Evolutionary conservation across 2,888 invertebrate genomes (phyloP).

Genomic region (Heteropelma amictum): DNA sequence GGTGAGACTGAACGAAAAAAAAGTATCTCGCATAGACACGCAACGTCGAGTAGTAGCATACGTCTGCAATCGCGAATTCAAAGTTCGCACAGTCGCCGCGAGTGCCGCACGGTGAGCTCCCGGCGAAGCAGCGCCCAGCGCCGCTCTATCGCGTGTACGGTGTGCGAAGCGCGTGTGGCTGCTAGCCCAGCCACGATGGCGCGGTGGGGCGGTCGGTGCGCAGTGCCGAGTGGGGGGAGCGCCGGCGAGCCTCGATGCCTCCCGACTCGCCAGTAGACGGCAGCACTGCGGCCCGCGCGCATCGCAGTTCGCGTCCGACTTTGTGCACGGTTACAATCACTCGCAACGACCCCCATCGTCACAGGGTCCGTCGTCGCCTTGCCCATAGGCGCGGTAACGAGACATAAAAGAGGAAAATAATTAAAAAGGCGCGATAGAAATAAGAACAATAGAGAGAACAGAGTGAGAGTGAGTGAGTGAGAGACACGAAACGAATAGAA

Average conservation of each 20-base stretch:
- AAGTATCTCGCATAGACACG: not conserved
- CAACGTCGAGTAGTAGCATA: conserved; percentile 29
- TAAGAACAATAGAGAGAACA: too few relatives aligned
- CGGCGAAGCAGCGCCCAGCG: conserved; percentile 39
- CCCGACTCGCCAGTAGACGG: conserved; percentile 74
- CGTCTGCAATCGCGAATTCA: conserved; percentile 44
- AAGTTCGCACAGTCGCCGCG: not conserved
- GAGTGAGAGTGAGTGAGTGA: too few relatives aligned
- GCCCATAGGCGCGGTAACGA: conserved; percentile 25
- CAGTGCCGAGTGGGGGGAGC: conserved; percentile 74
- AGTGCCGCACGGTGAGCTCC: conserved; percentile 48
- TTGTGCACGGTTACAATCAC: conserved; percentile 46
- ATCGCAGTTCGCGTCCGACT: conserved; percentile 71
- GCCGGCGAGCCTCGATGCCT: conserved; percentile 63
- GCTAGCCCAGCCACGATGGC: conserved; percentile 41
- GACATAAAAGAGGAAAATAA: not conserved
- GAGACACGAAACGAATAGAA: conserved; percentile 18
- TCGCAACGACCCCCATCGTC: conserved; percentile 28
- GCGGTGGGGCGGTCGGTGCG: conserved; percentile 73
- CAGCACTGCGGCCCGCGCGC: conserved; percentile 77
- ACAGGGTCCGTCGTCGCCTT: conserved; percentile 30
- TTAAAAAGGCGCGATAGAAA: too few relatives aligned
- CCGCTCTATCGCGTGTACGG: conserved; percentile 58
- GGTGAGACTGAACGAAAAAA: not conserved
- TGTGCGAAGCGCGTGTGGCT: conserved; percentile 31